Percentiles rank a stretch among this genome's conserved stretches.
Conservation (phyloP, 1,140 invertebrate species). For the Drosophila triauraria region DNA sequence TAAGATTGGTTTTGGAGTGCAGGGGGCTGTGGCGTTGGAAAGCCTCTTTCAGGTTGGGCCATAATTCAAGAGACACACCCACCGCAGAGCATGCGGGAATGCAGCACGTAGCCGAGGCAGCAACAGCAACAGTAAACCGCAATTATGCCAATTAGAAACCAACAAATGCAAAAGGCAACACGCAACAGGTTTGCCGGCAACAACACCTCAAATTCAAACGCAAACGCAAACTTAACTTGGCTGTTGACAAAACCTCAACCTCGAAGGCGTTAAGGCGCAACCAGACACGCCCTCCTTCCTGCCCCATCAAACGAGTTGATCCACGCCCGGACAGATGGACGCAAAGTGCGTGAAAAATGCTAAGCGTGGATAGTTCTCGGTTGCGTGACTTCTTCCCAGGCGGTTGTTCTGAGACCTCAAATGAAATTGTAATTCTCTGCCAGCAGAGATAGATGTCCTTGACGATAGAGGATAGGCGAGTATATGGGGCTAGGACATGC, state of each 20-base stretch:
- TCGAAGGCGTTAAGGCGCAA: constrained; percentile 68
- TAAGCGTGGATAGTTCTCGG: constrained; percentile 47
- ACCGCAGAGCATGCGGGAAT: constrained; percentile 68
- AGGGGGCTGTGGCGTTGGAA: constrained; percentile 17
- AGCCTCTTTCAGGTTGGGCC: constrained; percentile 56
- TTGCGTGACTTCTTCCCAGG: constrained; percentile 64
- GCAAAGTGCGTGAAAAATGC: constrained; percentile 72
- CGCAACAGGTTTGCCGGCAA: constrained; percentile 67
- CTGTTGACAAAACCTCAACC: constrained; percentile 68
- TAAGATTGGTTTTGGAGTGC: not conserved
- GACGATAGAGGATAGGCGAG: not conserved
- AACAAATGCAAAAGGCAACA: constrained; percentile 72
- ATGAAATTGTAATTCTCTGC: constrained; percentile 22
- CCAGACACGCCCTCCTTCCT: constrained; percentile 40
- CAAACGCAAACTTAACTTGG: constrained; percentile 15
- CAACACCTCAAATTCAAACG: constrained; percentile 10
- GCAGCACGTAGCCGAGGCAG: constrained; percentile 44
- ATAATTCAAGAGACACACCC: constrained; percentile 70
- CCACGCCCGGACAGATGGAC: constrained; percentile 8
- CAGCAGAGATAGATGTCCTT: constrained; percentile 37
- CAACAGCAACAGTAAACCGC: constrained; percentile 80
- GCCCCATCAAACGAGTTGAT: not conserved
- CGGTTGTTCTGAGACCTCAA: constrained; percentile 7
- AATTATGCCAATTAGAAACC: constrained; percentile 85
- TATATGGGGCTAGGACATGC: constrained; percentile 7